Conservation (phyloP, 2,113 vertebrate genomes). For the Bubo scandiacus region DNA sequence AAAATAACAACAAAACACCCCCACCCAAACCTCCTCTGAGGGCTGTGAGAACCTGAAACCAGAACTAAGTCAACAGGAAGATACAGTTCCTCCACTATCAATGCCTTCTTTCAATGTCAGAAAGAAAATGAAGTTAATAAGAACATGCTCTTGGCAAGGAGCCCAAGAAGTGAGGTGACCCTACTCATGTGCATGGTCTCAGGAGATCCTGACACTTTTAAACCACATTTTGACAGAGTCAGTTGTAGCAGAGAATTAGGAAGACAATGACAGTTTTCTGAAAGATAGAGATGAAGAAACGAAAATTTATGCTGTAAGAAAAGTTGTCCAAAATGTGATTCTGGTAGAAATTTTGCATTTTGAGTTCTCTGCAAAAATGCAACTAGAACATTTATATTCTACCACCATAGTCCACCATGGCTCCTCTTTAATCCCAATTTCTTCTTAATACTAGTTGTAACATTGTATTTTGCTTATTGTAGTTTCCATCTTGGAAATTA, state of each 20-base stretch:
- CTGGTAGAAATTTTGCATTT: not conserved
- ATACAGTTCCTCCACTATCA: not conserved
- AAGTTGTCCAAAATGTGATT: not conserved
- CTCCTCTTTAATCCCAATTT: not conserved
- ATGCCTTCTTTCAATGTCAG: not conserved
- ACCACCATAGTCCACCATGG: not conserved
- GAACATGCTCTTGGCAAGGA: not conserved
- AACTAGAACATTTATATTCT: not conserved
- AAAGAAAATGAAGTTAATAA: not conserved
- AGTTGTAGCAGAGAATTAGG: not conserved
- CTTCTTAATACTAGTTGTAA: not conserved
- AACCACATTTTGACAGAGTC: not conserved
- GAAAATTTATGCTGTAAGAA: not conserved
- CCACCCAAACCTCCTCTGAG: not conserved
- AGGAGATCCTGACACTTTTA: not conserved
- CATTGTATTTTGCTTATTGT: not conserved
- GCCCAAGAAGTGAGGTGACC: not conserved
- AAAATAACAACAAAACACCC: not conserved
- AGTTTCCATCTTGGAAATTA: slow-evolving; percentile 20
- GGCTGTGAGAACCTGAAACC: not conserved
- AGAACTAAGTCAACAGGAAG: not conserved
- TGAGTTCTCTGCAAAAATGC: not conserved
- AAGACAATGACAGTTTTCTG: not conserved
- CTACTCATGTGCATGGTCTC: not conserved
- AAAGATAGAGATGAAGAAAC: not conserved